A percentile compares a stretch with the other conserved stretches of the same genome.
Evolutionary conservation across 2,113 vertebrate genomes (phyloP).

Genomic region (Xenopus laevis): DNA sequence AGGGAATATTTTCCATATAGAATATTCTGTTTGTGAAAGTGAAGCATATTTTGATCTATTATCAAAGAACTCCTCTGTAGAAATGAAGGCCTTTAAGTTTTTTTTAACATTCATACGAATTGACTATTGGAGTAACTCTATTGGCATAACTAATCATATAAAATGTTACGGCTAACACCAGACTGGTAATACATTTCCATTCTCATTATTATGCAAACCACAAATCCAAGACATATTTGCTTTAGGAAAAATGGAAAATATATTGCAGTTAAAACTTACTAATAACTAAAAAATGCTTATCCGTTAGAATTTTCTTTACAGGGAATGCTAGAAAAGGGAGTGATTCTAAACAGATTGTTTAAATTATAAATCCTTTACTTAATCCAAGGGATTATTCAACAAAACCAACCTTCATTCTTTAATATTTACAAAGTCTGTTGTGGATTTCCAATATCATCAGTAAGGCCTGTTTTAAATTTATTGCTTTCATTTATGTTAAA

Average conservation of each 20-base stretch:
- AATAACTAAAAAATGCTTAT: constrained; percentile 50
- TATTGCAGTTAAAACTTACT: constrained; percentile 46
- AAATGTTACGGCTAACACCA: not conserved
- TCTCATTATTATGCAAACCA: constrained; percentile 15
- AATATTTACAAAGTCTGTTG: constrained; percentile 74
- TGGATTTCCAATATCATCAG: constrained; percentile 73
- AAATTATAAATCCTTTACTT: constrained; percentile 63
- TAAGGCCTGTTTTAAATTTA: constrained; percentile 80
- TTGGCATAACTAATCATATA: constrained; percentile 24
- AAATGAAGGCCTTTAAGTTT: constrained; percentile 6
- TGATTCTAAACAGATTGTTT: constrained; percentile 62
- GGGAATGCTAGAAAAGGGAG: constrained; percentile 30
- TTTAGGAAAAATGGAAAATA: constrained; percentile 40
- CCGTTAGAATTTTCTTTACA: constrained; percentile 25
- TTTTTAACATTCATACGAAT: constrained; percentile 8
- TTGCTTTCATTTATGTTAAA: constrained; percentile 76
- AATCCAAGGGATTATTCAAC: constrained; percentile 72
- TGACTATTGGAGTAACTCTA: constrained; percentile 16
- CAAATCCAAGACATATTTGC: constrained; percentile 26
- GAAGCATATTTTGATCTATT: constrained; percentile 23
- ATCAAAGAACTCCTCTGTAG: constrained; percentile 15
- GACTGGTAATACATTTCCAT: constrained; percentile 4
- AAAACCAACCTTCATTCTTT: constrained; percentile 71
- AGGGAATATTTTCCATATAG: constrained; percentile 11
- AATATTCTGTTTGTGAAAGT: constrained; percentile 17